Evolutionary conservation across 2,888 invertebrate species (phyloP), one percentile per base, ranked within the genome.

Genomic region (Artemia sp.): DNA sequence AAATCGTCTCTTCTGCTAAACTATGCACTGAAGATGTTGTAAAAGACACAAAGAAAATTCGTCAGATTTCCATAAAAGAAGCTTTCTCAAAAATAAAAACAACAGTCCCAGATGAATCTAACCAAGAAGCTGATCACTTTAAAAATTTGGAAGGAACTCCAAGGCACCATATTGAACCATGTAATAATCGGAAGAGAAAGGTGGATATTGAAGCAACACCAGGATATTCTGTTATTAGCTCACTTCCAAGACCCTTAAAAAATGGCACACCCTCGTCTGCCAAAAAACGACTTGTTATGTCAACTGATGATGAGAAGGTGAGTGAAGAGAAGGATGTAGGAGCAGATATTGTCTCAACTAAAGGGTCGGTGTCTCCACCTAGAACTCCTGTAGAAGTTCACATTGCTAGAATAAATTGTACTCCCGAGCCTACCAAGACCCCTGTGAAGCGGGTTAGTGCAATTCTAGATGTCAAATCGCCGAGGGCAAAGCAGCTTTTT

Each of bases 401-500:
- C 24, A 58, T 58, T 58, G 64, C 64, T 1, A 58, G 64, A 10
- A 24, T 58, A 9, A 58, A 58, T 10, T 58, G 64, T 24, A 58
- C 64, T 10, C 64, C 64, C 8, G 64, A 58, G 24, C n/a, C n/a
- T 58, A 10, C 64, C n/a, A 58, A 24, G 24, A 58, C 64, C 64
- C 64, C 64, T 9, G 24, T 58, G 8, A 58, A 58, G 64, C 64
- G 64, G 24, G 24, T 58, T 58, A n/a, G 14, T 58, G 11, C 24
- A 24, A 58, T 58, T 58, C 64, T 8, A 19, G 64, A 58, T 12
- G 24, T 58, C 64, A 58, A 58, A 24, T 58, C 64, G 14, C 64
- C 64, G 8, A 58, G 64, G 64, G 64, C 64, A 19, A 58, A 58
- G 64, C 64, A 58, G 64, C 64, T 58, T 10, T 58, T 58, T 58